Conservation (phyloP, 2,797 vertebrate genomes). For the Hephaestus fuliginosus region DNA sequence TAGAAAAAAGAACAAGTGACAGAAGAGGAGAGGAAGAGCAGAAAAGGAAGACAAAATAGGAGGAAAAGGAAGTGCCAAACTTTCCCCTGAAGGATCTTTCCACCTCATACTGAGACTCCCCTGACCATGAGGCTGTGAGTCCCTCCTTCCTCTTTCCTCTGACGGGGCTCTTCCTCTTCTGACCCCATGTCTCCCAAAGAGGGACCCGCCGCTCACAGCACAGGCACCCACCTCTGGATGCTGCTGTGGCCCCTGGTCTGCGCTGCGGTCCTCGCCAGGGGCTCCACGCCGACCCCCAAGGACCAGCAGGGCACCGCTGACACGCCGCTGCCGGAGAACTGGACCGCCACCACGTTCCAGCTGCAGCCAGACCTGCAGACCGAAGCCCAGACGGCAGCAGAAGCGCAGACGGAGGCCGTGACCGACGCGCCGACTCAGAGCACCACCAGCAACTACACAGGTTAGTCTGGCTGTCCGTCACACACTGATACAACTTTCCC, state of each 20-base stretch:
- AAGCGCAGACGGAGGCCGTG: conserved; percentile 4
- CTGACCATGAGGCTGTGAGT: conserved; percentile 56
- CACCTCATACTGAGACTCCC: neutral
- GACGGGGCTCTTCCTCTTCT: conserved; percentile 20
- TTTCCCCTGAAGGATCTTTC: conserved; percentile 41
- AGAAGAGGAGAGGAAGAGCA: neutral
- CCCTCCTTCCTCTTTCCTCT: conserved; percentile 8
- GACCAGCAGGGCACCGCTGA: conserved; percentile 11
- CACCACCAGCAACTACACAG: conserved; percentile 77
- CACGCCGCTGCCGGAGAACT: conserved; percentile 30
- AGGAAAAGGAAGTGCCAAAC: conserved; percentile 30
- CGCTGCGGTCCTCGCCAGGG: conserved; percentile 36
- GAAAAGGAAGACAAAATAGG: neutral
- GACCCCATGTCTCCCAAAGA: conserved; percentile 58
- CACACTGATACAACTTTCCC: no score
- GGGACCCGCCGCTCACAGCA: neutral
- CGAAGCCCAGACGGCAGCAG: conserved; percentile 35
- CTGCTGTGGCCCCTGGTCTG: conserved; percentile 62
- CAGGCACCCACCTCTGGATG: conserved; percentile 45
- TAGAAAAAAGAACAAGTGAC: neutral
- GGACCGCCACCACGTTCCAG: conserved; percentile 29
- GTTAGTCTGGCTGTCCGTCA: conserved; percentile 47
- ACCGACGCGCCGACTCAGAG: conserved; percentile 50
- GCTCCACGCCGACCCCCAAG: conserved; percentile 45
- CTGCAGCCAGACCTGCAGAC: conserved; percentile 78